Conservation (phyloP, 53 echinoderm and acorn worm species). For the Patiria pectinifera region DNA sequence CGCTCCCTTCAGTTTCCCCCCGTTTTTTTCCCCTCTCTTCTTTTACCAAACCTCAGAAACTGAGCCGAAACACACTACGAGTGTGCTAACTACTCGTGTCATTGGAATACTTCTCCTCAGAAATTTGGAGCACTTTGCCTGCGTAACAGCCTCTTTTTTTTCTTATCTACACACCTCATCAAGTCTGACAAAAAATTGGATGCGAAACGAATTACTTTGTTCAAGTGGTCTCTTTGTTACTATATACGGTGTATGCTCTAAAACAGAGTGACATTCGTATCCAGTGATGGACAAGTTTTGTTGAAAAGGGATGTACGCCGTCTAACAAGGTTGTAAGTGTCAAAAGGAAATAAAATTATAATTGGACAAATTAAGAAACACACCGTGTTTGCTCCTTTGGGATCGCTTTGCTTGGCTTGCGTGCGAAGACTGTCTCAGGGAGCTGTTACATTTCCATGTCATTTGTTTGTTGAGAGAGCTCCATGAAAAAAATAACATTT, state of each 20-base stretch:
- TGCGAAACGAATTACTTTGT: not conserved
- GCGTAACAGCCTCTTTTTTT: not conserved
- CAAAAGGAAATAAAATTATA: not conserved
- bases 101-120: slow-evolving; percentile 13
- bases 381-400: not conserved
- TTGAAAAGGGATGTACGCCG: not conserved
- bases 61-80: not conserved
- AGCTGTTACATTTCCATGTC: not conserved
- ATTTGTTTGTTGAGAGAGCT: not conserved
- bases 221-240: not conserved
- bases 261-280: not conserved
- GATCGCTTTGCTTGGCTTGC: not conserved
- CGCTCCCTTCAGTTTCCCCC: not conserved
- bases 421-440: not conserved
- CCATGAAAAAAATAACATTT: not conserved
- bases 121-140: not conserved
- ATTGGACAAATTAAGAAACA: not conserved
- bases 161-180: not conserved
- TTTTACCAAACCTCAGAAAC: not conserved
- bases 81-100: not conserved
- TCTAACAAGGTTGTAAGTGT: slow-evolving; percentile 26
- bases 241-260: not conserved
- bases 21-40: not conserved
- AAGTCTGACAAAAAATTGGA: not conserved
- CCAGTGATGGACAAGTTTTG: not conserved